A percentile compares a stretch with the other conserved stretches of the same genome.
Evolutionary conservation across 2,888 invertebrate species (phyloP).

Genomic region (Coelogynopora nodosa): DNA sequence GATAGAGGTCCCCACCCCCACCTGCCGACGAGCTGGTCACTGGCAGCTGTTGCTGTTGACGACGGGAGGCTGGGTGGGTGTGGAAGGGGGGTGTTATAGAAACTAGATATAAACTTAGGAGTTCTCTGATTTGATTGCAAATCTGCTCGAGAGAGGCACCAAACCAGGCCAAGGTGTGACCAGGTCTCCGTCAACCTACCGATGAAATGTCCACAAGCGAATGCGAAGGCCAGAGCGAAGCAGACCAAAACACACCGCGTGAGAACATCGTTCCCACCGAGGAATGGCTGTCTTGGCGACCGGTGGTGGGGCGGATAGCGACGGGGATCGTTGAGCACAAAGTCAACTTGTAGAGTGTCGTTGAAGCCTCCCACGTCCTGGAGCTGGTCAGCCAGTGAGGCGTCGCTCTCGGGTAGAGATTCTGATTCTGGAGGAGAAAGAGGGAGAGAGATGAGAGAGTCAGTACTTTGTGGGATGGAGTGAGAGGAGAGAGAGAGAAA

Average conservation of each 20-base stretch:
- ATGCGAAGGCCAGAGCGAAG: neutral
- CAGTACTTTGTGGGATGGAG: neutral
- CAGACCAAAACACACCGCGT: neutral
- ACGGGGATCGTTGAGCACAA: neutral
- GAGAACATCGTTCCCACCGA: neutral
- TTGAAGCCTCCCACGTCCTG: neutral
- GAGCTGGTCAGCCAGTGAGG: neutral
- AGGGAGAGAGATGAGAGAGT: no score
- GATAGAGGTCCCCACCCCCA: neutral
- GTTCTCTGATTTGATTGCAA: no score
- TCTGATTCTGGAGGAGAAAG: neutral
- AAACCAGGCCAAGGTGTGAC: no score
- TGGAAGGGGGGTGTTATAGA: neutral
- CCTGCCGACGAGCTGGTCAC: no score
- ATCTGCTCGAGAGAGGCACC: no score
- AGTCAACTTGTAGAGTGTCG: neutral
- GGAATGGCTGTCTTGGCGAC: no score
- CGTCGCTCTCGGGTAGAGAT: neutral
- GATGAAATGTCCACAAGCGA: neutral
- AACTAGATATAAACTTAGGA: no score
- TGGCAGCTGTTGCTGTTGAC: neutral
- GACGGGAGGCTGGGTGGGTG: neutral
- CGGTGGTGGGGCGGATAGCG: neutral
- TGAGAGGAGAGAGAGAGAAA: neutral
- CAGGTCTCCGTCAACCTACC: neutral